Percentiles rank a stretch among this genome's conserved stretches.
These are phyloP conservation scores for Hypotaenidia philippensis DNA, from an alignment of 2,797 vertebrate genomes.

Conservation along the genomic window DNA sequence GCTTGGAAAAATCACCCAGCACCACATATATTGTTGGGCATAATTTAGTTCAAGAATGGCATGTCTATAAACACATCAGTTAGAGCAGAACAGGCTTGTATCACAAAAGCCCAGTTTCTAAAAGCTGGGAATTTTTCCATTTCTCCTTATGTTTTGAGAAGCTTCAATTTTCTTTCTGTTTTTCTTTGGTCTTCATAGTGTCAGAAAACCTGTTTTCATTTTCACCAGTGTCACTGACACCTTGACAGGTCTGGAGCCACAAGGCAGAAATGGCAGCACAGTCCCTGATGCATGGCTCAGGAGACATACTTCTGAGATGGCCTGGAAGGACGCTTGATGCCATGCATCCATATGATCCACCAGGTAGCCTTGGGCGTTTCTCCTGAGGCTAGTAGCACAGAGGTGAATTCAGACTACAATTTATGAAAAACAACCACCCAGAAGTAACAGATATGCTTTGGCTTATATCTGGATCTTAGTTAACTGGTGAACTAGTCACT, in stretches of 20 bases:
- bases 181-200: not conserved
- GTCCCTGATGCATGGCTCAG: not conserved
- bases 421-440: not conserved
- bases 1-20: not conserved
- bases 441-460: not conserved
- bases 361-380: not conserved
- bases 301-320: not conserved
- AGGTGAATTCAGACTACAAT: not conserved
- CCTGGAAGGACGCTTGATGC: not conserved
- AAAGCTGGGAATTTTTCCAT: not conserved
- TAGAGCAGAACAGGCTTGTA: not conserved
- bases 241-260: not conserved
- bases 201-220: not conserved
- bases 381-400: not conserved
- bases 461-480: not conserved
- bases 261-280: not conserved
- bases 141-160: not conserved
- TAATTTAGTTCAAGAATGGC: not conserved
- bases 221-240: not conserved
- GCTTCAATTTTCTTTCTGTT: not conserved
- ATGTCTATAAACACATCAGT: not conserved
- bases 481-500: not conserved
- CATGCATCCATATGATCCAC: not conserved
- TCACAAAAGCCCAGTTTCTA: not conserved
- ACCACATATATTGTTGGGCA: fast-evolving